Evolutionary conservation across 2,113 vertebrate species (phyloP).

Genomic region (Bubo scandiacus): DNA sequence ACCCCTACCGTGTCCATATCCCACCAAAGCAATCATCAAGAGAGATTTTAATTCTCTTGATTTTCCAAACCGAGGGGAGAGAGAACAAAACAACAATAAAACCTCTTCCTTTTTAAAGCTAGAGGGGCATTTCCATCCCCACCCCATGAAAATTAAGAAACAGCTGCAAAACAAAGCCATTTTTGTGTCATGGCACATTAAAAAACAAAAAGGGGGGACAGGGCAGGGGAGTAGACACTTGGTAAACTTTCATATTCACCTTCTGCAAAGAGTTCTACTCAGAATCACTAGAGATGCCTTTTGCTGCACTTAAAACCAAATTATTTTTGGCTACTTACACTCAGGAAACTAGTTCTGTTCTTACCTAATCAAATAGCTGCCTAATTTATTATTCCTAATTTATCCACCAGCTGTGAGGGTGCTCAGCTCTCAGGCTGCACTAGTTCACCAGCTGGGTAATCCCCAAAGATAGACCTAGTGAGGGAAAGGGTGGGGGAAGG

Average conservation of each 20-base stretch:
- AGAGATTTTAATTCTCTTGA: neutral
- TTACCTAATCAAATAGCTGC: neutral
- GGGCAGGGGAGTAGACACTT: no score
- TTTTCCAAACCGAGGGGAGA: neutral
- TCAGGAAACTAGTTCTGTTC: neutral
- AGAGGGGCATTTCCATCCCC: neutral
- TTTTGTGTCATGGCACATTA: neutral
- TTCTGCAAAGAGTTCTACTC: neutral
- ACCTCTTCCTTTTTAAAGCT: neutral
- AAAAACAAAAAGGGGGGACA: rapidly evolving
- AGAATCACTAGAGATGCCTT: neutral
- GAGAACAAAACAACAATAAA: neutral
- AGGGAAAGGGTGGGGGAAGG: neutral
- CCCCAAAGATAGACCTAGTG: neutral
- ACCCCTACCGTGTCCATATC: neutral
- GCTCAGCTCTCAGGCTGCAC: neutral
- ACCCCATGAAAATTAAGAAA: neutral
- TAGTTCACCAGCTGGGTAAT: neutral
- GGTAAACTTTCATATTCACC: neutral
- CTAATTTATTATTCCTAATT: neutral
- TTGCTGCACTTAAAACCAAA: neutral
- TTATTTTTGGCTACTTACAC: neutral
- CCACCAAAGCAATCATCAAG: neutral
- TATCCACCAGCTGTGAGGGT: neutral
- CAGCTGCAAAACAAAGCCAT: neutral